Conservation (phyloP, 2,113 vertebrate genomes). For the Hirundichthys speculiger region DNA sequence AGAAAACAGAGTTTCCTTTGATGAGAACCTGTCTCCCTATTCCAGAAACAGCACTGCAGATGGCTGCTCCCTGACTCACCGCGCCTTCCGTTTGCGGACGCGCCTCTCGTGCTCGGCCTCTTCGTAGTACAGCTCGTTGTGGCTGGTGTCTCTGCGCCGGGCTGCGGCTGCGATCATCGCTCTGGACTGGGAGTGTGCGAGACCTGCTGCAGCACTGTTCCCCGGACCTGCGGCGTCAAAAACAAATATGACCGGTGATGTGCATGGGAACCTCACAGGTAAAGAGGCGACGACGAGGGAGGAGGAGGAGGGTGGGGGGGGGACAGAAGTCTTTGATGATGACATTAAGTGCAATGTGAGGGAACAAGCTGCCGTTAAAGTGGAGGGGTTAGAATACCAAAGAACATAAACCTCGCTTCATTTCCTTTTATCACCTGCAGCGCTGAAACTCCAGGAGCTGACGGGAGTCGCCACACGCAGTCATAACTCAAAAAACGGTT, state of each 20-base stretch:
- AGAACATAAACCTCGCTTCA: conserved; percentile 14
- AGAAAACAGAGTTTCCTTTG: neutral
- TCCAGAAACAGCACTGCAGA: too few relatives aligned
- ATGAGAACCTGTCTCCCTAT: too few relatives aligned
- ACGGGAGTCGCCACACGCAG: neutral
- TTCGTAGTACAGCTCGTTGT: conserved; percentile 94
- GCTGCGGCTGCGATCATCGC: conserved; percentile 91
- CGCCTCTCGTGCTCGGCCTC: conserved; percentile 94
- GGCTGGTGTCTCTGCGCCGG: conserved; percentile 88
- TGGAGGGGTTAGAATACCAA: conserved; percentile 2
- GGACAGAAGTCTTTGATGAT: conserved; percentile 19
- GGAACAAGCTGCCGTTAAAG: conserved; percentile 17
- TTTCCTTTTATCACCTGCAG: conserved; percentile 33
- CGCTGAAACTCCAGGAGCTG: conserved; percentile 14
- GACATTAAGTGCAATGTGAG: conserved; percentile 45
- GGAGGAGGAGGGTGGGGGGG: too few relatives aligned
- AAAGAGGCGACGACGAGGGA: neutral
- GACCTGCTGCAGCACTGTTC: conserved; percentile 65
- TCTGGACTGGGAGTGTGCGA: conserved; percentile 85
- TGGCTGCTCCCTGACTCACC: conserved; percentile 71
- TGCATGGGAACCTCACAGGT: neutral
- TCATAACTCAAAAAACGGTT: conserved; percentile 8
- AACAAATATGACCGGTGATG: neutral
- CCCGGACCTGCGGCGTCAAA: conserved; percentile 51
- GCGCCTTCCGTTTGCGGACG: conserved; percentile 89